Conservation (phyloP, 2,888 invertebrate species). For the Xanthorhoe spadicearia region DNA sequence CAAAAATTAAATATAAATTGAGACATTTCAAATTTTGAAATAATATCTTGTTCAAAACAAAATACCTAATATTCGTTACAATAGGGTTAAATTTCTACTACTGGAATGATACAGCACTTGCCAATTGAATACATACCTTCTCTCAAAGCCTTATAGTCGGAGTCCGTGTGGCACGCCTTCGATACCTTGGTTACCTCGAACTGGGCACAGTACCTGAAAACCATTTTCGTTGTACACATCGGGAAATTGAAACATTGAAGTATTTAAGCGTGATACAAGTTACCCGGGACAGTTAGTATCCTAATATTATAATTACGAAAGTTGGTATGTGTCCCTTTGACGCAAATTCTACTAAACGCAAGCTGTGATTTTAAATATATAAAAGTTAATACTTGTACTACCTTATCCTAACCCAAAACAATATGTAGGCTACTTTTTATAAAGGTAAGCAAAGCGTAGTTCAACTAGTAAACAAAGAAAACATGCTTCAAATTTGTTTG, state of each 20-base stretch:
- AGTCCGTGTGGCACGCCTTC: constrained; percentile 91
- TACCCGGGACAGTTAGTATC: neutral
- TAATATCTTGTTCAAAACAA: constrained; percentile 6
- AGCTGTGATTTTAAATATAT: too few species aligned
- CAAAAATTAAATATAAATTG: too few species aligned
- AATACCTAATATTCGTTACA: constrained; percentile 16
- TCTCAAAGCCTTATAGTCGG: constrained; percentile 88
- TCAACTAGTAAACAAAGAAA: too few species aligned
- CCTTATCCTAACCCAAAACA: too few species aligned
- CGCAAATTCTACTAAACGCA: too few species aligned
- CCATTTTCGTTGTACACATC: constrained; percentile 45
- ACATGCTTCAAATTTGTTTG: too few species aligned
- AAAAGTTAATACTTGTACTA: too few species aligned
- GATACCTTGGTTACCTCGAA: constrained; percentile 93
- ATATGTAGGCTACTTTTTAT: too few species aligned
- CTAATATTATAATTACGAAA: too few species aligned
- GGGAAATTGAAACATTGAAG: constrained; percentile 50
- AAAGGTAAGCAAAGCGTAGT: too few species aligned
- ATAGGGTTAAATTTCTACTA: constrained; percentile 14
- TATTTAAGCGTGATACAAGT: constrained; percentile 17
- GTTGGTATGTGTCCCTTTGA: too few species aligned
- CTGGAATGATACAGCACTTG: constrained; percentile 5
- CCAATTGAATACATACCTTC: constrained; percentile 86
- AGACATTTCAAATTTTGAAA: neutral
- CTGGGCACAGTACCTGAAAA: constrained; percentile 92